A percentile compares a stretch with the other conserved stretches of the same genome.
phyloP scores from a whole-genome alignment of 2,113 vertebrate genomes.

The rabbit (Oryctolagus cuniculus) region DNA sequence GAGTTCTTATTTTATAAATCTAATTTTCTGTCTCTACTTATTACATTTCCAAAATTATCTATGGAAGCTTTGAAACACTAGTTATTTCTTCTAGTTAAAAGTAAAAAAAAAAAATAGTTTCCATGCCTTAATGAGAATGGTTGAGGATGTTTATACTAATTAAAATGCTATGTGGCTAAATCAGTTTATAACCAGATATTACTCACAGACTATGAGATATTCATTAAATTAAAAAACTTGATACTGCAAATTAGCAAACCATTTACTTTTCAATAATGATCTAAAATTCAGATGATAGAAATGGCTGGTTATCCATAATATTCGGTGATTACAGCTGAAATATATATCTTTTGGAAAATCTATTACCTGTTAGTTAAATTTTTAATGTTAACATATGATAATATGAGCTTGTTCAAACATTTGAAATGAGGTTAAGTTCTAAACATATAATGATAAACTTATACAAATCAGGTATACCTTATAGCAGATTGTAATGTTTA shows the following conservation, averaged over 20 bases:
- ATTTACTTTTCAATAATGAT: constrained; percentile 66
- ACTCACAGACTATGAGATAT: not conserved
- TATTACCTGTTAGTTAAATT: constrained; percentile 71
- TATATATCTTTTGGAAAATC: constrained; percentile 70
- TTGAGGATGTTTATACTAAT: not conserved
- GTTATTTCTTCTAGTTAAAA: fast-evolving
- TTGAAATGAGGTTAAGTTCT: constrained; percentile 75
- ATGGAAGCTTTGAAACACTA: not conserved
- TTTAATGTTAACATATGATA: constrained; percentile 69
- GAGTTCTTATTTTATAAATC: not conserved
- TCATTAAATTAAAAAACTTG: constrained; percentile 55
- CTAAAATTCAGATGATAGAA: constrained; percentile 62
- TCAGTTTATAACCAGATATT: constrained; percentile 56
- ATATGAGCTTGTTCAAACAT: constrained; percentile 78
- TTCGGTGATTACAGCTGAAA: constrained; percentile 31
- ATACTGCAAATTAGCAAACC: constrained; percentile 49
- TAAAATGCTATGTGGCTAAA: not conserved
- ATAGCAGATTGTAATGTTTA: constrained; percentile 73
- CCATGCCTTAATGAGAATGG: not conserved
- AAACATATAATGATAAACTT: constrained; percentile 70
- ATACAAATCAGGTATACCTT: constrained; percentile 74
- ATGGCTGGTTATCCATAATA: constrained; percentile 68
- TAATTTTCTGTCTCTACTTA: not conserved
- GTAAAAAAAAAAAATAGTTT: constrained; percentile 38
- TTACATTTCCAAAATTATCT: constrained; percentile 26